Percentiles rank a stretch among this genome's conserved stretches.
Evolutionary conservation across 2,113 vertebrate species (phyloP).

Genomic region (Ammodytes dubius): DNA sequence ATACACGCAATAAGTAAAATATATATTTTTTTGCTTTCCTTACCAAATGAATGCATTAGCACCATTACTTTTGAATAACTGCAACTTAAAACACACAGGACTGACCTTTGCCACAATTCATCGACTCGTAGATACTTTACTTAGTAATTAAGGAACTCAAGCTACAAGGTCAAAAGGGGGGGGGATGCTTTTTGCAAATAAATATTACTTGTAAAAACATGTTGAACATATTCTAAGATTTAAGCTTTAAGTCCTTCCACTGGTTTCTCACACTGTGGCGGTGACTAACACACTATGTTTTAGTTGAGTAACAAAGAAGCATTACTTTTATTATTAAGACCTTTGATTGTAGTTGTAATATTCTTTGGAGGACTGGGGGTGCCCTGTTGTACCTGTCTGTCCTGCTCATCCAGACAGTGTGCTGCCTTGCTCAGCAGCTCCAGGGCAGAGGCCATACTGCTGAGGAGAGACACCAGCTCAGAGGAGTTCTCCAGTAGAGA

Average conservation of each 20-base stretch:
- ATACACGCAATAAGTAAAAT: no score
- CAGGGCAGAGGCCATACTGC: conserved; percentile 78
- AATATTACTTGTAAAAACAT: no score
- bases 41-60: background rate
- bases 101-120: background rate
- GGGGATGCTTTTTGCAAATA: no score
- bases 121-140: background rate
- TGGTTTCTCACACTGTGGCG: no score
- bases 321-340: no score
- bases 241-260: background rate
- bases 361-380: no score
- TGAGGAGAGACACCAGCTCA: conserved; percentile 81
- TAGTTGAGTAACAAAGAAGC: no score
- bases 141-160: no score
- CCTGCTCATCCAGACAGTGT: conserved; percentile 72
- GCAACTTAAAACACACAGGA: background rate
- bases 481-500: conserved; percentile 75
- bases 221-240: no score
- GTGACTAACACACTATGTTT: no score
- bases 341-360: background rate
- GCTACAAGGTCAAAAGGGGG: no score
- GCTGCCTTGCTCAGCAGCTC: conserved; percentile 84
- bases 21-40: background rate
- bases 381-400: conserved; percentile 80
- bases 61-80: background rate